These are phyloP conservation scores for Myotis daubentonii DNA, from an alignment of 2,797 vertebrate genomes.

Conservation along the genomic window DNA sequence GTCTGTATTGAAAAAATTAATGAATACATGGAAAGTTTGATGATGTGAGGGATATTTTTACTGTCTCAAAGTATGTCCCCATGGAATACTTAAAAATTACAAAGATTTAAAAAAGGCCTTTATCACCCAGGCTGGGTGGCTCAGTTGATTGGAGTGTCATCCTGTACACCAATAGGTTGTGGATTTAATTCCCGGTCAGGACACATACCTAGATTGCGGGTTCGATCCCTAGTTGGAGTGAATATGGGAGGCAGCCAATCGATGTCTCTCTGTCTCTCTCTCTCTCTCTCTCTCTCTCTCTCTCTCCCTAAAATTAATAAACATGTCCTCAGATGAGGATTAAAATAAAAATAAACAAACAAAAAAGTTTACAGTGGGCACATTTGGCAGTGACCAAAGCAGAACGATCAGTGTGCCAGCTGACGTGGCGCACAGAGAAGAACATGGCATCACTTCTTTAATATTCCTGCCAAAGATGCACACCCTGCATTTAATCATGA, in stretches of 20 bases:
- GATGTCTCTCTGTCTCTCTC: neutral
- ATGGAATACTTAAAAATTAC: neutral
- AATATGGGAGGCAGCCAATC: neutral
- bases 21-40: slow-evolving; percentile 39
- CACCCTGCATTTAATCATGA: neutral
- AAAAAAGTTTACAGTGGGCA: neutral
- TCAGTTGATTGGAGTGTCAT: neutral
- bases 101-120: neutral
- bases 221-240: neutral
- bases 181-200: neutral
- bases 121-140: neutral
- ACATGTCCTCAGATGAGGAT: neutral
- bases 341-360: neutral
- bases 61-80: neutral
- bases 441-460: neutral
- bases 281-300: neutral
- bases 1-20: neutral
- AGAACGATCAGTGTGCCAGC: neutral
- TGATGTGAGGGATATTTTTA: neutral
- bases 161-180: neutral
- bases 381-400: neutral
- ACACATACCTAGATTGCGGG: neutral
- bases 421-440: neutral
- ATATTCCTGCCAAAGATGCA: neutral
- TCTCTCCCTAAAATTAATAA: neutral